These are phyloP conservation scores for Alloscopus bannaensis DNA, from an alignment of 2,888 invertebrate genomes.

Conservation along the genomic window DNA sequence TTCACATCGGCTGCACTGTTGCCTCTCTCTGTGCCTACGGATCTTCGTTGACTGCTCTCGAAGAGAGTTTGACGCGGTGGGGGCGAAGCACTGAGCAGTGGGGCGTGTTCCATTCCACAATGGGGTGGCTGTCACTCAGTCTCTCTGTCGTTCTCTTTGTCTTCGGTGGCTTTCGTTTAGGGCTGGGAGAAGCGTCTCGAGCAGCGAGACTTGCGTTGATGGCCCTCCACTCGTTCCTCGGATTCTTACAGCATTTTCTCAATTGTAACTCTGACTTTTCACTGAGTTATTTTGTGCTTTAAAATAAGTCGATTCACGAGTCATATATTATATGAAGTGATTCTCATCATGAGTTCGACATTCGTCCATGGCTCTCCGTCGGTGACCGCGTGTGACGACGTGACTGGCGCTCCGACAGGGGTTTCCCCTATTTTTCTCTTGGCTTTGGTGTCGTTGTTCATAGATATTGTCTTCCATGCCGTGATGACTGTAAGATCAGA, in stretches of 20 bases:
- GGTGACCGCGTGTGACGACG: not conserved
- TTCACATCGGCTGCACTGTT: not conserved
- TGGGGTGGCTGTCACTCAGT: not conserved
- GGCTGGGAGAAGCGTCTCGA: too few relatives aligned
- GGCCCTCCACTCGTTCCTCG: slow-evolving; percentile 9
- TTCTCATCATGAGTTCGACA: not conserved
- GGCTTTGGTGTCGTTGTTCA: not conserved
- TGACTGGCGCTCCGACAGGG: not conserved
- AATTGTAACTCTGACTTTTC: not conserved
- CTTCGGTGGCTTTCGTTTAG: slow-evolving; percentile 4
- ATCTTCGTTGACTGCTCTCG: not conserved
- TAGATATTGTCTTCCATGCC: not conserved
- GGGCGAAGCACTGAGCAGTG: not conserved
- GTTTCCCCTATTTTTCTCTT: not conserved
- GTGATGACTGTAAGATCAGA: not conserved
- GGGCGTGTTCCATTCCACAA: not conserved
- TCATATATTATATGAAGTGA: too few relatives aligned
- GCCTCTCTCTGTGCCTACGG: not conserved
- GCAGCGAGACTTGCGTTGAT: not conserved
- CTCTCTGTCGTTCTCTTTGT: not conserved
- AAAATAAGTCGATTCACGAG: too few relatives aligned
- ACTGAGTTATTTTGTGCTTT: not conserved
- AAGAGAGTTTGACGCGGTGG: not conserved
- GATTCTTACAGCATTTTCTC: slow-evolving; percentile 7
- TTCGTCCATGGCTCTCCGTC: slow-evolving; percentile 24